Percentiles rank a stretch among this genome's conserved stretches.
Evolutionary conservation across 2,888 invertebrate genomes (phyloP).

Genomic region (Drosophila paranaensis): DNA sequence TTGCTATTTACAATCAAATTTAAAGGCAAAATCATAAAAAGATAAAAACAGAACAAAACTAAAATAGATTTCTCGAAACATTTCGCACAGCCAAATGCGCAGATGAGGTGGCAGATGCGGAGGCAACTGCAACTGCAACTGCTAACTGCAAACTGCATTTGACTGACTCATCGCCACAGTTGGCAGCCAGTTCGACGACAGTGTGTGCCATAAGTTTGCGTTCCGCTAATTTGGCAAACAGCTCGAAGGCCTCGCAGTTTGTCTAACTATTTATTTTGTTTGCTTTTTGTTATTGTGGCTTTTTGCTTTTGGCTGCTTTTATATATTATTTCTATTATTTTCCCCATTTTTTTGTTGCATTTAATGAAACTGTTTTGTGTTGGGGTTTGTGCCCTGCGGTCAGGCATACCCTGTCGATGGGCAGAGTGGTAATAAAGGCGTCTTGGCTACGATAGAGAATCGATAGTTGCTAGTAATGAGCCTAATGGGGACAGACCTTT

Average conservation of each 20-base stretch:
- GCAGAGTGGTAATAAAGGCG: neutral
- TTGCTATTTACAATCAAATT: conserved; percentile 40
- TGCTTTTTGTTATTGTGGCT: conserved; percentile 10
- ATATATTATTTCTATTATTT: conserved; percentile 13
- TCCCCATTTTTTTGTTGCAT: conserved; percentile 22
- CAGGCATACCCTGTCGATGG: conserved; percentile 7
- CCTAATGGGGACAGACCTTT: too few relatives aligned
- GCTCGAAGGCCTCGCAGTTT: conserved; percentile 31
- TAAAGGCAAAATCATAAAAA: conserved; percentile 11
- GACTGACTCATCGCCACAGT: conserved; percentile 61
- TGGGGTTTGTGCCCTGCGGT: conserved; percentile 5
- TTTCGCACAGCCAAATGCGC: conserved; percentile 74
- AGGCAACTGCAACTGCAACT: conserved; percentile 15
- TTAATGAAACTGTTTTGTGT: conserved; percentile 26
- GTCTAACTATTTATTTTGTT: conserved; percentile 22
- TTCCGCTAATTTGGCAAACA: conserved; percentile 71
- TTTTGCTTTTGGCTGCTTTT: conserved; percentile 11
- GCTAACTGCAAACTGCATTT: conserved; percentile 6
- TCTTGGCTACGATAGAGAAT: neutral
- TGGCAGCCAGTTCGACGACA: conserved; percentile 60
- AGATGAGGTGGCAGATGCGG: conserved; percentile 47
- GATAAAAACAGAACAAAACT: conserved; percentile 12
- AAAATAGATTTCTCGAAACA: conserved; percentile 32
- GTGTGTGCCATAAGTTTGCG: conserved; percentile 66
- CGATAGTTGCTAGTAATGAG: too few relatives aligned